phyloP scores from a whole-genome alignment of 2,113 vertebrate genomes.

The Delphinapterus leucas region DNA sequence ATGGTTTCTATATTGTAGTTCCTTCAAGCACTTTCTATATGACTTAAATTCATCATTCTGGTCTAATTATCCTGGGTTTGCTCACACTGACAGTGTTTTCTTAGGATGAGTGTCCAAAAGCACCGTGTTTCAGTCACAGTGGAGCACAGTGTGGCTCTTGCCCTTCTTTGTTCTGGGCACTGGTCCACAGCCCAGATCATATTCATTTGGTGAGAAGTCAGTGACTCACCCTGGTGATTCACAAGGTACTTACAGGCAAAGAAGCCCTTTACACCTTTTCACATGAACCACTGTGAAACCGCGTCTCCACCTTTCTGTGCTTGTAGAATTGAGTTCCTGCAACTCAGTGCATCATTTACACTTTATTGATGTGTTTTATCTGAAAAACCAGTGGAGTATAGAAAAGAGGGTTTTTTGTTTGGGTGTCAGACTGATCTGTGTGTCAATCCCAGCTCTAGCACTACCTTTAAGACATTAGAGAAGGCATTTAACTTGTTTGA shows the following conservation, averaged over 20 bases:
- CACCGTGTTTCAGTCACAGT: not conserved
- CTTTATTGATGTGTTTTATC: not conserved
- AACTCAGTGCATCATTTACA: not conserved
- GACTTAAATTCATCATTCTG: not conserved
- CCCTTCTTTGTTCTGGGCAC: not conserved
- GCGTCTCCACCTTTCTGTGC: not conserved
- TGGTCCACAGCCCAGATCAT: not conserved
- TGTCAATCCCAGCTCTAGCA: not conserved
- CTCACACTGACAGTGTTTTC: not conserved
- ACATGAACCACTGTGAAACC: not conserved
- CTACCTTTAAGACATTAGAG: not conserved
- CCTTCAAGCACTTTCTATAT: not conserved
- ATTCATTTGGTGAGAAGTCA: not conserved
- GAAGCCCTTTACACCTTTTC: slow-evolving; percentile 1
- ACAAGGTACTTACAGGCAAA: not conserved
- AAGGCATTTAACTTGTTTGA: not conserved
- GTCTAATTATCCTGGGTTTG: not conserved
- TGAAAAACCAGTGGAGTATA: not conserved
- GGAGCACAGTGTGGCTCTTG: not conserved
- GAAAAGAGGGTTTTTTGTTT: not conserved
- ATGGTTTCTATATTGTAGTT: not conserved
- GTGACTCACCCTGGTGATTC: not conserved
- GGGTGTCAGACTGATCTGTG: not conserved
- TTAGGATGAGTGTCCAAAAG: not conserved
- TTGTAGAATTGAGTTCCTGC: not conserved